A percentile compares a stretch with the other conserved stretches of the same genome.
Conservation (phyloP, 2,888 invertebrate genomes). For the Baccha elongata region DNA sequence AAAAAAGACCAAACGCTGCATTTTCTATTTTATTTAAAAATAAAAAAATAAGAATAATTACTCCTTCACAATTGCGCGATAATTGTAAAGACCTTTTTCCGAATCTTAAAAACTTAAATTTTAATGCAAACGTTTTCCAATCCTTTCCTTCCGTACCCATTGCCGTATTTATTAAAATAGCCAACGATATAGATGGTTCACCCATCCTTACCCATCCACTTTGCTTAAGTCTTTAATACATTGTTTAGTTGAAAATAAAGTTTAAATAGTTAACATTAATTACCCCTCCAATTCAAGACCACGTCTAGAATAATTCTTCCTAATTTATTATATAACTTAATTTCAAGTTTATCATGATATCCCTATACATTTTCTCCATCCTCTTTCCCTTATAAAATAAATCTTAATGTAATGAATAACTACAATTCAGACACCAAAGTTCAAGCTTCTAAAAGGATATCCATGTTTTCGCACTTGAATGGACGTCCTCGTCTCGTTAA, state of each 20-base stretch:
- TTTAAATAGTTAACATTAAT: background rate
- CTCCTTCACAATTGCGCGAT: no score
- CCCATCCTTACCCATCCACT: no score
- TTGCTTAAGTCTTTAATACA: no score
- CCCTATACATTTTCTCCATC: background rate
- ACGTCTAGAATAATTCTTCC: background rate
- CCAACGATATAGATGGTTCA: no score
- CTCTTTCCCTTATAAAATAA: slow-evolving; percentile 27
- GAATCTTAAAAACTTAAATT: no score
- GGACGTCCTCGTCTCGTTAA: slow-evolving; percentile 19
- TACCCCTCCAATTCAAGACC: background rate
- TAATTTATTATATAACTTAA: background rate
- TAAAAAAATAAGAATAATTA: no score
- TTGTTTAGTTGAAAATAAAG: background rate
- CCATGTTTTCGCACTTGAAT: slow-evolving; percentile 64
- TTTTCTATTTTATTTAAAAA: no score
- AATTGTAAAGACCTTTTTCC: no score
- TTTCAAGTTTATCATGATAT: background rate
- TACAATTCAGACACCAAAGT: slow-evolving; percentile 55
- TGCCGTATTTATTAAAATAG: no score
- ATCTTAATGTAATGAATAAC: slow-evolving; percentile 64
- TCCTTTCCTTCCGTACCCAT: no score
- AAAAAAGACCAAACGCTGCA: no score
- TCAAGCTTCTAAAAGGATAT: slow-evolving; percentile 67
- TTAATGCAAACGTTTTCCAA: no score